Evolutionary conservation across 2,113 vertebrate genomes (phyloP).

Genomic region (Aythya baeri): DNA sequence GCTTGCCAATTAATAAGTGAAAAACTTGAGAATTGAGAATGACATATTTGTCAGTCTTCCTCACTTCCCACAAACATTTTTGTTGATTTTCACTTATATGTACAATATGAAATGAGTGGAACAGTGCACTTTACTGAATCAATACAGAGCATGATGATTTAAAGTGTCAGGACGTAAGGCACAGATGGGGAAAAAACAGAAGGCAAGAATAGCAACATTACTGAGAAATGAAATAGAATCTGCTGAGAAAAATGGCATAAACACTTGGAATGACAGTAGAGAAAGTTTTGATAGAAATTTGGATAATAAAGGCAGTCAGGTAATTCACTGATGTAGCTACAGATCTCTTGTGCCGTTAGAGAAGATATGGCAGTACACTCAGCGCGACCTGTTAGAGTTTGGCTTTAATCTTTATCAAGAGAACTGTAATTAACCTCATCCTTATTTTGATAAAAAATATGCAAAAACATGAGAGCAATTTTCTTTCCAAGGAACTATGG

Average conservation of each 20-base stretch:
- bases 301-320: conserved; percentile 54
- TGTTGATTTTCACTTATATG: conserved; percentile 52
- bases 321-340: conserved; percentile 41
- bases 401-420: conserved; percentile 35
- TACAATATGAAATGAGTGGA: conserved; percentile 34
- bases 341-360: conserved; percentile 46
- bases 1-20: conserved; percentile 36
- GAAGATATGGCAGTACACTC: conserved; percentile 9
- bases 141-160: conserved; percentile 57
- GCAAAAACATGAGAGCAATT: neutral
- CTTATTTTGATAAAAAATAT: neutral
- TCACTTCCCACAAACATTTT: conserved; percentile 38
- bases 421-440: conserved; percentile 17
- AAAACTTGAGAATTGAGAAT: conserved; percentile 1
- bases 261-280: conserved; percentile 41
- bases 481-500: neutral
- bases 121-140: conserved; percentile 40
- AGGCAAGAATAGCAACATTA: conserved; percentile 35
- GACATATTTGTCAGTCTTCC: conserved; percentile 7
- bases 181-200: neutral
- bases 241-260: conserved; percentile 53
- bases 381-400: neutral
- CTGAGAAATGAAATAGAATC: conserved; percentile 45
- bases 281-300: conserved; percentile 52
- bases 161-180: conserved; percentile 58